A percentile compares a stretch with the other conserved stretches of the same genome.
These are phyloP conservation scores for Leiothrix lutea DNA, from an alignment of 2,113 vertebrate species.

Conservation along the genomic window DNA sequence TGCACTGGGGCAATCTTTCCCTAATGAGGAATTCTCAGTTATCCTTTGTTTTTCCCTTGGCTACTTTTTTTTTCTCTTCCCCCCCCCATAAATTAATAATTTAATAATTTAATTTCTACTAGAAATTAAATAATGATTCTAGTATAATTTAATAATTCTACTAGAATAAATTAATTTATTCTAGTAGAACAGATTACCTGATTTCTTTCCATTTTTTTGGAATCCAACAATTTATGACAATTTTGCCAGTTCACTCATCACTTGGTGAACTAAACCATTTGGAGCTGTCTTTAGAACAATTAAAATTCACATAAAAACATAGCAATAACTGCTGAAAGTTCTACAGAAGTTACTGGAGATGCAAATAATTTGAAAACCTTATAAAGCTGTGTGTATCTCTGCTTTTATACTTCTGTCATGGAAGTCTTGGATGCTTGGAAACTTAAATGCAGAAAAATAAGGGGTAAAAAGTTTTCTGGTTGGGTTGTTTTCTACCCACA, in stretches of 20 bases:
- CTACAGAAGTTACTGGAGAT: not conserved
- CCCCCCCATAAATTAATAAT: no score
- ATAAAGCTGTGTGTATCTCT: not conserved
- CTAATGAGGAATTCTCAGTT: not conserved
- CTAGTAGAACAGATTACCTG: not conserved
- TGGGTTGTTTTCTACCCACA: not conserved
- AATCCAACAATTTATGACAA: not conserved
- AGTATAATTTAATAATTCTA: no score
- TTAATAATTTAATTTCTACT: no score
- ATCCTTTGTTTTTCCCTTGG: not conserved
- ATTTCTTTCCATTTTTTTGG: constrained; percentile 7
- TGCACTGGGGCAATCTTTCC: not conserved
- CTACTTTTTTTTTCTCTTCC: not conserved
- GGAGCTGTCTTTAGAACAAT: not conserved
- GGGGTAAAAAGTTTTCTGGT: not conserved
- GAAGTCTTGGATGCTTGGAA: not conserved
- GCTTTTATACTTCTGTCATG: not conserved
- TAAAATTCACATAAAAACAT: not conserved
- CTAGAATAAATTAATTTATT: not conserved
- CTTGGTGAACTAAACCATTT: constrained; percentile 9
- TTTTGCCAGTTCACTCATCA: not conserved
- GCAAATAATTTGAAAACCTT: not conserved
- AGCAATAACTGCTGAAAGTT: not conserved
- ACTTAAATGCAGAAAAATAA: not conserved
- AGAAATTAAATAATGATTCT: no score